phyloP scores from a whole-genome alignment of 2,888 invertebrate species.

The Cephalotes varians region DNA sequence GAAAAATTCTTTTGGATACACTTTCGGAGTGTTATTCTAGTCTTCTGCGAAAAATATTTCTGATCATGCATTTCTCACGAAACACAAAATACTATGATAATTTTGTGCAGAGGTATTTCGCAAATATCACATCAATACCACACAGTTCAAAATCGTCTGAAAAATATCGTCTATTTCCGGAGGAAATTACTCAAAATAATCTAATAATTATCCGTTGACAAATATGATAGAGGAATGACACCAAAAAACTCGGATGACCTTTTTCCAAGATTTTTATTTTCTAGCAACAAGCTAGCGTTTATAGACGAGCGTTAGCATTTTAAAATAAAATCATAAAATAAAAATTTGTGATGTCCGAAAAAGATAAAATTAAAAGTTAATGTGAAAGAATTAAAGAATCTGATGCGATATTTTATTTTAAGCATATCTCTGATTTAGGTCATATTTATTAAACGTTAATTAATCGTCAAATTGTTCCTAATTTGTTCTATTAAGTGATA shows the following conservation, averaged over 20 bases:
- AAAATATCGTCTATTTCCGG: not conserved
- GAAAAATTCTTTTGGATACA: not conserved
- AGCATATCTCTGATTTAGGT: not conserved
- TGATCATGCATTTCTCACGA: not conserved
- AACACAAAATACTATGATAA: not conserved
- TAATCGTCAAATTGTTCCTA: conserved; percentile 9
- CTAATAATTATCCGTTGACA: conserved; percentile 44
- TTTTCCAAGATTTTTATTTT: not conserved
- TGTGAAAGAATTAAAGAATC: not conserved
- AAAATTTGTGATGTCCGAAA: not conserved
- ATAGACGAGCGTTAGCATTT: not conserved
- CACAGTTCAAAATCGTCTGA: no score
- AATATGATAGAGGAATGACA: not conserved
- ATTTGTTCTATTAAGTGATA: conserved; percentile 10
- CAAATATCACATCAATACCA: not conserved
- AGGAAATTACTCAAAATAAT: conserved; percentile 30
- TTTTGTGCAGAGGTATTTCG: not conserved
- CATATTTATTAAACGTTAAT: conserved; percentile 4
- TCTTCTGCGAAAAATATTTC: not conserved
- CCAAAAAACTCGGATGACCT: not conserved
- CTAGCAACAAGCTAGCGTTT: not conserved
- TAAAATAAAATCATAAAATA: not conserved
- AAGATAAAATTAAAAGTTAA: not conserved
- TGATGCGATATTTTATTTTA: not conserved
- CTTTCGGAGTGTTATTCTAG: not conserved